A percentile compares a stretch with the other conserved stretches of the same genome.
These are phyloP conservation scores for Ptiloglossa arizonensis DNA, from an alignment of 1,140 invertebrate species.

Conservation along the genomic window DNA sequence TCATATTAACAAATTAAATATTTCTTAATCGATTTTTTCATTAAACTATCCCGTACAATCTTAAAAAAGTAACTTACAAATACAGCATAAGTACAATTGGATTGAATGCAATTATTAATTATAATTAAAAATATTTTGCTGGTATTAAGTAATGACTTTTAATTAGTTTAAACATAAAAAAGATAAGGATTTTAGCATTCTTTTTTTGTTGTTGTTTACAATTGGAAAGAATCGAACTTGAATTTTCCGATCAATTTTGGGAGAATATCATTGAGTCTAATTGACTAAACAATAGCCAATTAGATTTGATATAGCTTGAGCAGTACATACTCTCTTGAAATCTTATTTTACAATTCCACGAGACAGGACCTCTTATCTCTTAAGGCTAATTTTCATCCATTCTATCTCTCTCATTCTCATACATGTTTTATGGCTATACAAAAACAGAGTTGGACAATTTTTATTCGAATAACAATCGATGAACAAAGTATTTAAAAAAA, in stretches of 20 bases:
- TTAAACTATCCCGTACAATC: not conserved
- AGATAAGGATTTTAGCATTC: not conserved
- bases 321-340: slow-evolving; percentile 26
- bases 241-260: slow-evolving; percentile 3
- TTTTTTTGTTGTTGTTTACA: not conserved
- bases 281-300: not conserved
- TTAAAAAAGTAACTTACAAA: not conserved
- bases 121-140: slow-evolving; percentile 4
- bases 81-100: slow-evolving; percentile 15
- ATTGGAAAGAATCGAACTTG: slow-evolving; percentile 46
- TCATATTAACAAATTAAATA: not conserved
- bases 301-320: slow-evolving; percentile 17
- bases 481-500: slow-evolving; percentile 1
- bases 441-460: slow-evolving; percentile 45
- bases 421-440: slow-evolving; percentile 44
- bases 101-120: slow-evolving; percentile 21
- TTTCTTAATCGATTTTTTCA: not conserved
- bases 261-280: slow-evolving; percentile 1
- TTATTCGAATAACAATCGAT: slow-evolving; percentile 41
- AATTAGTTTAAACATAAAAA: slow-evolving; percentile 2
- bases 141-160: not conserved
- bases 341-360: slow-evolving; percentile 26
- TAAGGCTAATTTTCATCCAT: slow-evolving; percentile 21
- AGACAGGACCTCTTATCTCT: slow-evolving; percentile 21
- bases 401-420: slow-evolving; percentile 8